Evolutionary conservation across 2,113 vertebrate species (phyloP).

Genomic region (Lampris megalopsis): DNA sequence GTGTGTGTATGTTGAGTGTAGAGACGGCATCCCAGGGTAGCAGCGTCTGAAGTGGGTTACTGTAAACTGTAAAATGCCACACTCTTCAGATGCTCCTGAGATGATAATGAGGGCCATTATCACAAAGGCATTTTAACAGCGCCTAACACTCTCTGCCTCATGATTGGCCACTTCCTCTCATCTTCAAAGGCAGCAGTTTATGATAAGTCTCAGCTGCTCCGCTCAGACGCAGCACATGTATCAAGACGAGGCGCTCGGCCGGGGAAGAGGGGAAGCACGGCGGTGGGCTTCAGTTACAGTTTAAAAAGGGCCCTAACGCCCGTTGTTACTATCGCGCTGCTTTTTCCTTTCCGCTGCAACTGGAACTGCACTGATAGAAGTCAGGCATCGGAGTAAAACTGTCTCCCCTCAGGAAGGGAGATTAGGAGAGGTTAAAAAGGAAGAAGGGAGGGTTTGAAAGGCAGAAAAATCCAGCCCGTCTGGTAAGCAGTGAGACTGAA

Average conservation of each 20-base stretch:
- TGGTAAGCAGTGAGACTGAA: constrained; percentile 57
- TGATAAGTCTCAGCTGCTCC: constrained; percentile 51
- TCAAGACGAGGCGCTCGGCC: constrained; percentile 34
- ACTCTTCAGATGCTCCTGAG: constrained; percentile 76
- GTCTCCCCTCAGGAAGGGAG: constrained; percentile 45
- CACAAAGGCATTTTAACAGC: constrained; percentile 74
- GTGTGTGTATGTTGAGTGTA: constrained; percentile 9
- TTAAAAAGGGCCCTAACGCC: constrained; percentile 27
- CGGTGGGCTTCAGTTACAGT: constrained; percentile 37
- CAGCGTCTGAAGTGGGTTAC: constrained; percentile 77
- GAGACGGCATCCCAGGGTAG: constrained; percentile 45
- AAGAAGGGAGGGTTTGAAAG: constrained; percentile 40
- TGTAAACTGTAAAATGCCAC: constrained; percentile 79
- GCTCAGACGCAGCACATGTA: constrained; percentile 31
- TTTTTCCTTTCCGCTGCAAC: constrained; percentile 5
- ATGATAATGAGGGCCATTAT: constrained; percentile 81
- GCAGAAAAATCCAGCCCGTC: constrained; percentile 64
- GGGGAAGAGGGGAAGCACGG: constrained; percentile 1
- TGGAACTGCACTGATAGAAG: constrained; percentile 25
- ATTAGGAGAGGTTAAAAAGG: constrained; percentile 57
- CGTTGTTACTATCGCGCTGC: not conserved
- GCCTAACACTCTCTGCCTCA: constrained; percentile 48
- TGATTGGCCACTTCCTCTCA: constrained; percentile 55
- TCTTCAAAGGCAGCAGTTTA: constrained; percentile 43
- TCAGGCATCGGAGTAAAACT: constrained; percentile 32